phyloP scores from a whole-genome alignment of 2,113 vertebrate species.

The Morone chrysops region DNA sequence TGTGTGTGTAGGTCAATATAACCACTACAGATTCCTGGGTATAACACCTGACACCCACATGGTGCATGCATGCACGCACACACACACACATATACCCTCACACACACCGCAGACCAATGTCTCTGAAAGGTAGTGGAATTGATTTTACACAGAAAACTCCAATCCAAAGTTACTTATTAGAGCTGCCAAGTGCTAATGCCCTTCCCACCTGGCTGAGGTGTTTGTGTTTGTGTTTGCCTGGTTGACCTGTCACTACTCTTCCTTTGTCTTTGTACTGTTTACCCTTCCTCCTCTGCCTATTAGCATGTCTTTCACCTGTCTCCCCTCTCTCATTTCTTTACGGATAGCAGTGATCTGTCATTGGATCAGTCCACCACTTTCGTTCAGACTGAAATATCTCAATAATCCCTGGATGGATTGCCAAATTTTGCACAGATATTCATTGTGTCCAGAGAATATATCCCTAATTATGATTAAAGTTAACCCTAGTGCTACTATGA shows the following conservation, averaged over 20 bases:
- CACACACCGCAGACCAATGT: background rate
- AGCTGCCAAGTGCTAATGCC: constrained; percentile 49
- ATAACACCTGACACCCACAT: constrained; percentile 55
- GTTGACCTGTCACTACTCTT: constrained; percentile 31
- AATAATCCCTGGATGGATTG: background rate
- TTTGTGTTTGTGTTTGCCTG: constrained; percentile 4
- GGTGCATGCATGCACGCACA: background rate
- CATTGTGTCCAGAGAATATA: background rate
- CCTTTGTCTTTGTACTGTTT: constrained; percentile 12
- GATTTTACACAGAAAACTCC: constrained; percentile 61
- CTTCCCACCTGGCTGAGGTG: constrained; percentile 14
- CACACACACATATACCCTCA: constrained; percentile 8
- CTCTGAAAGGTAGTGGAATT: constrained; percentile 40
- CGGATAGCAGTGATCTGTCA: background rate
- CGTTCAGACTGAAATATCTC: background rate
- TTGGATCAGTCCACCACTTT: background rate
- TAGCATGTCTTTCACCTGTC: constrained; percentile 2
- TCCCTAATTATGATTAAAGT: background rate
- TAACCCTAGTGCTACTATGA: background rate
- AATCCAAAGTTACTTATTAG: constrained; percentile 63
- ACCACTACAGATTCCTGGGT: constrained; percentile 51
- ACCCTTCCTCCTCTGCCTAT: background rate
- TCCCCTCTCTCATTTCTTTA: background rate
- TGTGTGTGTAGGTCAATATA: constrained; percentile 64
- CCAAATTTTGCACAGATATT: background rate